Evolutionary conservation across 2,888 invertebrate species (phyloP).

Genomic region (Chrysolina oricalcia): DNA sequence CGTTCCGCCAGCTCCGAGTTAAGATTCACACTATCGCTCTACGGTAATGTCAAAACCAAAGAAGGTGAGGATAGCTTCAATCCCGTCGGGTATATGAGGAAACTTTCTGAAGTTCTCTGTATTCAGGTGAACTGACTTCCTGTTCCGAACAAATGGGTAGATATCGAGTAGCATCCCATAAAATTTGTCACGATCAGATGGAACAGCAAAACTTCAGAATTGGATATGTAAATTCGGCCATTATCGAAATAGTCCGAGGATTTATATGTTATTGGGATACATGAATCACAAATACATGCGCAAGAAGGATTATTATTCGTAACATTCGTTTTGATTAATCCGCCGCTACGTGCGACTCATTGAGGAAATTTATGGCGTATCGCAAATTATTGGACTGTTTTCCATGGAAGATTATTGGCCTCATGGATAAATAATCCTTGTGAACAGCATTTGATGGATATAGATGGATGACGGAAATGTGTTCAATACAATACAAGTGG

Average conservation of each 20-base stretch:
- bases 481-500: too few relatives aligned
- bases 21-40: neutral
- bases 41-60: neutral
- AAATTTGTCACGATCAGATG: slow-evolving; percentile 44
- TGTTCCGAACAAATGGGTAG: slow-evolving; percentile 7
- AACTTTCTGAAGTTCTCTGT: neutral
- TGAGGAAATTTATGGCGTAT: slow-evolving; percentile 15
- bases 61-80: neutral
- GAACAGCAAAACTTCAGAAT: slow-evolving; percentile 46
- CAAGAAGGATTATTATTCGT: slow-evolving; percentile 27
- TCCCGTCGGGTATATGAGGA: neutral
- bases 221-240: slow-evolving; percentile 52
- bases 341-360: slow-evolving; percentile 17
- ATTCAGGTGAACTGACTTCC: slow-evolving; percentile 2
- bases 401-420: neutral
- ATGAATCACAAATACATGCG: slow-evolving; percentile 22
- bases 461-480: neutral
- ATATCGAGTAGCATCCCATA: slow-evolving; percentile 27
- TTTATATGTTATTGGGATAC: slow-evolving; percentile 40
- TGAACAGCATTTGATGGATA: neutral
- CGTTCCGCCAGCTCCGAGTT: neutral
- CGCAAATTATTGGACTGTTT: slow-evolving; percentile 5
- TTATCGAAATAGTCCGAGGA: slow-evolving; percentile 52
- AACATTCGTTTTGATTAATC: slow-evolving; percentile 24
- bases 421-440: neutral